A percentile compares a stretch with the other conserved stretches of the same genome.
These are phyloP conservation scores for Dermochelys coriacea DNA, from an alignment of 2,797 vertebrate species.

Conservation along the genomic window DNA sequence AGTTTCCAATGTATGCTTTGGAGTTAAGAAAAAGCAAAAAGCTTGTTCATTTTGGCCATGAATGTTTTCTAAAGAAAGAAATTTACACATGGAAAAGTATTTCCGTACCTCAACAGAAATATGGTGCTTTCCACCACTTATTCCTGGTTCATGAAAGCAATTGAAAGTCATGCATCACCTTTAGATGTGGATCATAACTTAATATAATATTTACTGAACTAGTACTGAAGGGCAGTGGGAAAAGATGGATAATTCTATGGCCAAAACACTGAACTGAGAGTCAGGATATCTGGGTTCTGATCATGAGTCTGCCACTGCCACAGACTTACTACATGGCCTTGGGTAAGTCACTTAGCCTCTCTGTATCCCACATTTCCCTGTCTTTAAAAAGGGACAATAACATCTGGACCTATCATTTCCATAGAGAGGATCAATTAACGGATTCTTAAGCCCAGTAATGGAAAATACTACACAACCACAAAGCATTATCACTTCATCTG, in stretches of 20 bases:
- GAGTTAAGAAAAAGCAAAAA: neutral
- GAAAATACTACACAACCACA: neutral
- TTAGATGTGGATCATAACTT: neutral
- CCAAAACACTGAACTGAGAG: neutral
- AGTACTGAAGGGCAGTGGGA: neutral
- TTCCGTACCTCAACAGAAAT: neutral
- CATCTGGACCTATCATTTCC: neutral
- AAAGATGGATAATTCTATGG: neutral
- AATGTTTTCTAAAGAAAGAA: neutral
- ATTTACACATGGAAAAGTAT: neutral
- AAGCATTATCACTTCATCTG: neutral
- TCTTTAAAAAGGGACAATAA: neutral
- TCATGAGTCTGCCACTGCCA: neutral
- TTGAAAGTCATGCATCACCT: neutral
- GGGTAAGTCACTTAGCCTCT: neutral
- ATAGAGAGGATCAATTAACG: neutral
- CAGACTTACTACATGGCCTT: neutral
- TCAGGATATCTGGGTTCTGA: neutral
- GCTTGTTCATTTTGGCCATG: neutral
- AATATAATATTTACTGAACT: neutral
- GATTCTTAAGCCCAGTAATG: neutral
- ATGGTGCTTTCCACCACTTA: neutral
- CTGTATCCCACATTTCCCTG: neutral
- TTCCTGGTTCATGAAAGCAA: neutral
- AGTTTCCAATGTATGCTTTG: neutral